These are phyloP conservation scores for Lasioglossum vierecki DNA, from an alignment of 2,888 invertebrate species.

Conservation along the genomic window DNA sequence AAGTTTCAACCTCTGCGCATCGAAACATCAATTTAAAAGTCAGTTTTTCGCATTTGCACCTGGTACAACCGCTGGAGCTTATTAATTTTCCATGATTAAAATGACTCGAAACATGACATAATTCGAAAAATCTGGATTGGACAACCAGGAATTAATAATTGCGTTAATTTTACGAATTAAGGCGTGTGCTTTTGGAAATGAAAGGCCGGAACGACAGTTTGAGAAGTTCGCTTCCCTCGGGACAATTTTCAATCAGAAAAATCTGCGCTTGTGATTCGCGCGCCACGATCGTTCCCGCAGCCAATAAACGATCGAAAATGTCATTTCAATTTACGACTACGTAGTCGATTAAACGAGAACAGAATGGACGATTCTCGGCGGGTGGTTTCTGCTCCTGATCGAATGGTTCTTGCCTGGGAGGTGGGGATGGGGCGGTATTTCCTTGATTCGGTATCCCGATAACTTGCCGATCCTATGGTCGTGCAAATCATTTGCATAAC, in stretches of 20 bases:
- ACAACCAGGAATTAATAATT: no score
- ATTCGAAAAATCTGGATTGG: no score
- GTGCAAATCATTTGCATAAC: conserved; percentile 60
- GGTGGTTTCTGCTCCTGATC: conserved; percentile 43
- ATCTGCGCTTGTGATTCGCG: not conserved
- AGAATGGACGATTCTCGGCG: conserved; percentile 1
- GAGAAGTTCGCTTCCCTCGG: no score
- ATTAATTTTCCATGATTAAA: not conserved
- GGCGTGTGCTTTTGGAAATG: no score
- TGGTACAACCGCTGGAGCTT: not conserved
- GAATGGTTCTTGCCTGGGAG: conserved; percentile 1
- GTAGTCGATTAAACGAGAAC: conserved; percentile 30
- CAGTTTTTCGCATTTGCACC: no score
- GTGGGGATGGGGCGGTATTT: not conserved
- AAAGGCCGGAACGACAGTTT: no score
- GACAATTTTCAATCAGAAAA: not conserved
- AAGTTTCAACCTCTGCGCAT: conserved; percentile 1
- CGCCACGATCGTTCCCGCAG: not conserved
- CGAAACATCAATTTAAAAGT: not conserved
- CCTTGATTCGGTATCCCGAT: conserved; percentile 44
- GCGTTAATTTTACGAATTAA: no score
- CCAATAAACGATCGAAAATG: conserved; percentile 7
- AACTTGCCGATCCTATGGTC: conserved; percentile 28
- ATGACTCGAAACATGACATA: no score
- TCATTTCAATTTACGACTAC: conserved; percentile 16